Evolutionary conservation across 2,888 invertebrate species (phyloP), one percentile per base, ranked within the genome.

Genomic region (Lacanobia wlatinum): DNA sequence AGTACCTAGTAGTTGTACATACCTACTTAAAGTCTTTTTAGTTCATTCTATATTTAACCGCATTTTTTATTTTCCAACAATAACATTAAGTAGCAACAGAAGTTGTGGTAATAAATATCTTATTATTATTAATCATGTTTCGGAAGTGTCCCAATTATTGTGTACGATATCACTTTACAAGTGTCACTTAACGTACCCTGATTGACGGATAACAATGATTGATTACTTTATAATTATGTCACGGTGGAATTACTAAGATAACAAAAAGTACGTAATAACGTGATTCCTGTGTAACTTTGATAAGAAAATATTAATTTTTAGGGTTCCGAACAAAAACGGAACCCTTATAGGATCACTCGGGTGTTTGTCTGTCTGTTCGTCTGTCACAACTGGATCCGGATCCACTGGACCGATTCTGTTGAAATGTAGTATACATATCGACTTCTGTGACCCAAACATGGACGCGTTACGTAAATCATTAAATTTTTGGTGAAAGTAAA

Each of bases 121-220:
- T 53, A 53, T 62, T 23, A 38, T 34, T 53, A 53, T 62, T 23
- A 38, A 53, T 70, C 23, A 46, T 50, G 34, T 43, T 52, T 73
- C 56, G 50, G 65, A 73, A 73, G 58, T 52, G 50, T 58, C 16
- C 43, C 34, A 52, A 58, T 52, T 58, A 73, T n/a, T 62, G 7
- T 62, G 16, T 46, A 16, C 23, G 40, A 16, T 65, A 38, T 52
- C 50, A 50, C 7, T 12, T 73, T 73, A 43, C 65, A 34, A 73
- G 16, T 65, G 73, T 34, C 43, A 58, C 23, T 21, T 72, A 64
- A 43, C 48, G 50, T 23, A 72, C 48, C 58, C 43, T 58, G 73
- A 73, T 73, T 73, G 56, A 65, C 12, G n/a, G 34, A 73, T 73
- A 73, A 58, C 16, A 50, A 65, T 43, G 73, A 72, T 50, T 72